Evolutionary conservation across 2,113 vertebrate genomes (phyloP).

Genomic region (Oncorhynchus mykiss): DNA sequence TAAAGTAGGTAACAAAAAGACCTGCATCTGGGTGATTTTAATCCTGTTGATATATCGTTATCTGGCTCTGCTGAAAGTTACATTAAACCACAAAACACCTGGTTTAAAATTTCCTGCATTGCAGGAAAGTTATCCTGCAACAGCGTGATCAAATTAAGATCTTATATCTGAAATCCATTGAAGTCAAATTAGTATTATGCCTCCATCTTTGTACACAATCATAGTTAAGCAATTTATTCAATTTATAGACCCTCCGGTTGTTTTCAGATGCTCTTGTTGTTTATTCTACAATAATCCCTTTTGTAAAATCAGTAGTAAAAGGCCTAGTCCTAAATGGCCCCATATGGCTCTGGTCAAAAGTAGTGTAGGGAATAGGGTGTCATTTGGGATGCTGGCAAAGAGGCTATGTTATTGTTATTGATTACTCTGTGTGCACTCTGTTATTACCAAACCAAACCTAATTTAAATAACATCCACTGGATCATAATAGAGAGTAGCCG

Average conservation of each 20-base stretch:
- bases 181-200: neutral
- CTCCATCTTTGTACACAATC: conserved; percentile 1
- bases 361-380: conserved; percentile 5
- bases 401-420: conserved; percentile 22
- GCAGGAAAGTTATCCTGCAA: no score
- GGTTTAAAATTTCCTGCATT: no score
- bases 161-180: no score
- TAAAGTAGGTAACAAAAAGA: neutral
- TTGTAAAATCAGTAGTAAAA: conserved; percentile 18
- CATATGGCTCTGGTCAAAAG: no score
- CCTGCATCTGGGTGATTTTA: neutral
- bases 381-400: neutral
- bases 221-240: conserved; percentile 4
- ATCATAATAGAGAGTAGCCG: conserved; percentile 7
- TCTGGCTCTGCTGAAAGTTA: neutral
- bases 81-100: no score
- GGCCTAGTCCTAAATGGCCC: neutral
- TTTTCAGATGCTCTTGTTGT: conserved; percentile 4
- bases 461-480: conserved; percentile 18
- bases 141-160: no score
- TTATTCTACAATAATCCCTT: conserved; percentile 17
- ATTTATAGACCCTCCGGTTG: neutral
- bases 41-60: neutral
- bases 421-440: conserved; percentile 13
- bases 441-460: conserved; percentile 11